Base-by-base conservation (phyloP, 2,888 invertebrate species). In the Andricus curvator region DNA sequence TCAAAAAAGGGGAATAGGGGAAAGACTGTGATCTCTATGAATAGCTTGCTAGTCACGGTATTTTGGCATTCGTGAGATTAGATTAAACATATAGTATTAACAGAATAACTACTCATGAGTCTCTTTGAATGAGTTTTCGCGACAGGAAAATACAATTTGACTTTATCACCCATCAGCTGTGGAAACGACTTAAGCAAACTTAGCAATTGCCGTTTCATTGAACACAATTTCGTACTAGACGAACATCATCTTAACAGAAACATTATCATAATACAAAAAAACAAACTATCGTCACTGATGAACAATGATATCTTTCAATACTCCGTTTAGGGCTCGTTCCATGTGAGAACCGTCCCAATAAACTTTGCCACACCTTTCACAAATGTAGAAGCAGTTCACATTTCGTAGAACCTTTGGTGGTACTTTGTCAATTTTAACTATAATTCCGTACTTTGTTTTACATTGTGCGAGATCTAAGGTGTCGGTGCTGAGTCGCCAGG, bases 361-460 rank as follows among this genome's bases (percentile, higher is more conserved):
- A 77, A 96, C 93, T 90, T 96, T 96, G 0, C 97, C 97, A 93
- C 97, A 97, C 44, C 89, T 90, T 85, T 95, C 95, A 93, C 97
- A 97, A 51, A 96, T 93, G 86, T 95, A 95, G 89, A 96, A 96
- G 81, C 93, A 85, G 79, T 95, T 94, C 33, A 94, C 93, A 79
- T 93, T 92, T 64, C 90, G 88, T 86, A 93, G 86, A 77, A 94
- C 91, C 37, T 94, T 90, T 62, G 92, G 87, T 48, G 94, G 92
- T 84, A 95, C 90, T 87, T 93, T 91, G 77, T 94, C 93, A 80
- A 95, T 93, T 90, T 95, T 94, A 87, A 96, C 94, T 85, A 90
- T 89, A 15, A 92, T 93, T n/a, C 95, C 94, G 87, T 94, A 93
- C 84, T 92, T 94, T 0, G 95, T 95, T 81, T 92, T 91, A 86